Base-by-base conservation (phyloP, 2,888 invertebrate genomes). In the Caenorhabditis sulstoni region DNA sequence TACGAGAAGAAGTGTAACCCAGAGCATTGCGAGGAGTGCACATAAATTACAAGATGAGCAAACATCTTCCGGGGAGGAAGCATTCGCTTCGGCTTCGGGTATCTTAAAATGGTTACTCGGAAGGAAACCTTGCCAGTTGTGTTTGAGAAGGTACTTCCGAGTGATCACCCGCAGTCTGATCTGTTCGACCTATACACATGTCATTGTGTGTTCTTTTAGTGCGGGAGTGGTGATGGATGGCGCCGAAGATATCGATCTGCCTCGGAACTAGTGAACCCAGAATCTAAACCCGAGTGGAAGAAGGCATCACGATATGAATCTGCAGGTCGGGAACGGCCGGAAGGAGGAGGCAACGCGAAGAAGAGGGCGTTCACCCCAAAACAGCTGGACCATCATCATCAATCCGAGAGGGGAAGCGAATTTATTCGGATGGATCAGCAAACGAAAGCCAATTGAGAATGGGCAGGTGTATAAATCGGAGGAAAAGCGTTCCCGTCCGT, bases 391-490 rank as follows among this genome's bases (percentile, higher is more conserved):
- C 45, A 58, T 44, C 58, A 44, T 22, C 41, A 41, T 29, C 29
- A 29, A 29, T 29, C 29, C n/a, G n/a, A n/a, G n/a, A n/a, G n/a
- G 29, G 29, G 29, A 29, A n/a, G n/a, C 29, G 29, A 29, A 29
- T 29, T 29, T 7, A 29, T 29, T 7, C 29, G 41, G 41, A 58
- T 22, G 29, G 20, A 20, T 23, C n/a, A 22, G 58, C 41, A 49
- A 53, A 65, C 49, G 7, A 3, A 29, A 64, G 22, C 23, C 39
- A 12, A 14, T 12, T 7, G 12, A 14, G 2, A 41, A 18, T 16
- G 62, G 53, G 53, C 64, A 65, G 64, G 64, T 65, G 64, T 65
- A 65, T 65, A 65, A 65, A 65, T 53, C 14, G 22, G 49, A 22
- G 22, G 41, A 8, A 29, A 29, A 29, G 29, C 29, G 29, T 29